Base-by-base conservation (phyloP, 2,113 vertebrate genomes). In the Progne subis region DNA sequence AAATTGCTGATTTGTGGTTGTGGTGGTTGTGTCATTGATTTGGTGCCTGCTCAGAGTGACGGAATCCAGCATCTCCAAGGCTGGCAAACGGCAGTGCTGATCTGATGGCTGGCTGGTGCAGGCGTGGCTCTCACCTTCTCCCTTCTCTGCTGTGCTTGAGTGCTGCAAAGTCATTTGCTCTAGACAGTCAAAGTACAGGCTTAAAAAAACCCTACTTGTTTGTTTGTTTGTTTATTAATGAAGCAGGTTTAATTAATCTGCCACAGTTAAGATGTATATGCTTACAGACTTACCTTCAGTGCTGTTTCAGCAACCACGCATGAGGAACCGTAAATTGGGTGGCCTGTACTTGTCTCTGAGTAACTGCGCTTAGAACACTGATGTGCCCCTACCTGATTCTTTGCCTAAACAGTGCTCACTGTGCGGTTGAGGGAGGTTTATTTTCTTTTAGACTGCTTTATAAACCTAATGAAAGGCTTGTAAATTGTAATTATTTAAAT, bases 61-160 rank as follows among this genome's bases (percentile, higher is more conserved):
- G 60, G 34, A 60, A 34, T 23, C 2, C 21, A 57, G 19, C n/a
- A 6, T 8, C 7, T 50, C 43, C 44, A 55, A 21, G 26, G 26
- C 31, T 9, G 26, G 10, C 59, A 8, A 11, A 2, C 15, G 15
- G 28, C 10, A 44, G 18, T 14, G 50, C 18, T 49, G 25, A 3
- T 46, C 11, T 2, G 2, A 6, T 18, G 49, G 9, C 34, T 26
- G 44, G 2, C 28, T 41, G 34, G 10, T 15, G 18, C 31, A 12
- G 37, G 13, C 1, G 0, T 8, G 7, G 18, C 70, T 64, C 34
- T 23, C 12, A 16, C 24, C n/a, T 29, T 18, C n/a, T 71, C 12
- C 23, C 26, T 74, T 31, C 41, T 39, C 41, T 0, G 0, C 37
- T 23, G 11, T 4, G 15, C 43, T n/a, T 10, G 31, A 0, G 13